phyloP scores from a whole-genome alignment of 2,888 invertebrate species.

The Patella caerulea region DNA sequence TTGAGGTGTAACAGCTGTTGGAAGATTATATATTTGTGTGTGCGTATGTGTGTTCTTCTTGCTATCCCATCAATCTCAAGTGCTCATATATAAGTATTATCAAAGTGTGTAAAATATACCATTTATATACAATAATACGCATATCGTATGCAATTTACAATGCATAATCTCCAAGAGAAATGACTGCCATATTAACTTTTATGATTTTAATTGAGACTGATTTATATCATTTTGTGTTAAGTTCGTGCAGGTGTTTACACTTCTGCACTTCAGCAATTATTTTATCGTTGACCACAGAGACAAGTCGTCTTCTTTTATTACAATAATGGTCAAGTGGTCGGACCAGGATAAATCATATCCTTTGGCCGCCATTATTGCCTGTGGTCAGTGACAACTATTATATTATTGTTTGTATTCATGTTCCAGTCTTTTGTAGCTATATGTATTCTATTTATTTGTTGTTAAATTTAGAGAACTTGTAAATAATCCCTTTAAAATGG shows the following conservation, averaged over 20 bases:
- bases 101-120: not conserved
- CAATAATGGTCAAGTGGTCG: too few relatives aligned
- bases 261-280: not conserved
- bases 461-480: not conserved
- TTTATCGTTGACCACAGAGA: not conserved
- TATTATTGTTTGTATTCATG: not conserved
- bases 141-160: constrained; percentile 8
- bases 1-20: too few relatives aligned
- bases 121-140: not conserved
- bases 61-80: not conserved
- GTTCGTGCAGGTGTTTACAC: not conserved
- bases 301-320: not conserved
- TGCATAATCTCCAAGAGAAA: not conserved
- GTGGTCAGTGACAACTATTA: not conserved
- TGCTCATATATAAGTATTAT: constrained; percentile 2
- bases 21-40: too few relatives aligned
- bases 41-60: too few relatives aligned
- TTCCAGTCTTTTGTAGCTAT: not conserved
- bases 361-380: not conserved
- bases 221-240: not conserved
- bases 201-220: too few relatives aligned
- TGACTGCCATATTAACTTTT: not conserved
- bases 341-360: too few relatives aligned
- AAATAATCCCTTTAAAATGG: not conserved
- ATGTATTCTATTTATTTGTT: constrained; percentile 10